These are phyloP conservation scores for Drosophila fungiperda DNA, from an alignment of 2,888 invertebrate species.

Conservation along the genomic window DNA sequence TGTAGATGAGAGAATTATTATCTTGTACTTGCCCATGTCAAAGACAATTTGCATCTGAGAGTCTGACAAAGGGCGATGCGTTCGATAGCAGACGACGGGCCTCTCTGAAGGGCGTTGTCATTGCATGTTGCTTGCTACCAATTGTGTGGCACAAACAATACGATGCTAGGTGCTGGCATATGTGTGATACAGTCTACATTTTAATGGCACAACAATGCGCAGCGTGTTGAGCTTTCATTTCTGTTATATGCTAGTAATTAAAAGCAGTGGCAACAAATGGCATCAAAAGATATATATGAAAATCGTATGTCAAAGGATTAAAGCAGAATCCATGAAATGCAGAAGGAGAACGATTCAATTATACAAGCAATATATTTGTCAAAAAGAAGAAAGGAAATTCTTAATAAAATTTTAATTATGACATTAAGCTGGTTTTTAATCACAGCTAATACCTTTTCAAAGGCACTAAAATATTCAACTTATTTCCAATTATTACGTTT, in stretches of 20 bases:
- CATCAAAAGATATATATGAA: background rate
- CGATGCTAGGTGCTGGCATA: slow-evolving; percentile 47
- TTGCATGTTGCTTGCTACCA: slow-evolving; percentile 31
- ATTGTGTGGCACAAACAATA: slow-evolving; percentile 28
- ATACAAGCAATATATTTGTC: background rate
- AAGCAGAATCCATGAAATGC: background rate
- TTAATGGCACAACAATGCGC: slow-evolving; percentile 33
- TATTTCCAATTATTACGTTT: background rate
- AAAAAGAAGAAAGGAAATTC: background rate
- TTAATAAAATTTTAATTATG: background rate
- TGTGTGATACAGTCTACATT: slow-evolving; percentile 22
- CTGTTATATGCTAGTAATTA: slow-evolving; percentile 17
- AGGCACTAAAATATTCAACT: background rate
- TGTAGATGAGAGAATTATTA: slow-evolving; percentile 59
- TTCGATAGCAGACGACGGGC: slow-evolving; percentile 26
- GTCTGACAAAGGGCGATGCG: slow-evolving; percentile 53
- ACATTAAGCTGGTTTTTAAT: background rate
- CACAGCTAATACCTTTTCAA: background rate
- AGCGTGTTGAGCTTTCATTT: background rate
- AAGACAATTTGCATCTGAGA: slow-evolving; percentile 67
- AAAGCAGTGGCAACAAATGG: slow-evolving; percentile 2
- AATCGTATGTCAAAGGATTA: background rate
- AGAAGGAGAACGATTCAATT: background rate
- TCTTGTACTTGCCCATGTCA: slow-evolving; percentile 72
- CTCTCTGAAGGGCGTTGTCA: slow-evolving; percentile 52